Conservation (phyloP, 23 tunicate genomes). For the Trididemnum nubilum region DNA sequence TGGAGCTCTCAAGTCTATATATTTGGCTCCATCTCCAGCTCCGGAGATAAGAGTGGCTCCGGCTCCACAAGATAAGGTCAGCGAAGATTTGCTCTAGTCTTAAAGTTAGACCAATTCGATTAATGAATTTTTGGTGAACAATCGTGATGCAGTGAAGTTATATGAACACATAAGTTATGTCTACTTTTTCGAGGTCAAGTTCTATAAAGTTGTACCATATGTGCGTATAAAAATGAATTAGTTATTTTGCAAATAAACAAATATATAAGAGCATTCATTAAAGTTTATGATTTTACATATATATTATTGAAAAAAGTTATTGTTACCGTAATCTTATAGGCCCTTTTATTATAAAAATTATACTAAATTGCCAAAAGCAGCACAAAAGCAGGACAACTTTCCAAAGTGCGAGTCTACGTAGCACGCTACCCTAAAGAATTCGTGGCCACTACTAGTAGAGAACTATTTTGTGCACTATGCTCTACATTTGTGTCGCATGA, state of each 20-base stretch:
- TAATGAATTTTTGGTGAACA: too few species aligned
- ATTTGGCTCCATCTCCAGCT: too few species aligned
- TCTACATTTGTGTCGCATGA: conserved; percentile 40
- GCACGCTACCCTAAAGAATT: conserved; percentile 37
- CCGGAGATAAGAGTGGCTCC: too few species aligned
- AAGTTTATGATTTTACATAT: neutral
- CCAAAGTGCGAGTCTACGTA: conserved; percentile 33
- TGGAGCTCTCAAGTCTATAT: too few species aligned
- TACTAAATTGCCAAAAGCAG: conserved; percentile 28
- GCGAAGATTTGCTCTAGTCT: too few species aligned
- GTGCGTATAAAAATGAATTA: neutral
- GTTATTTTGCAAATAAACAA: neutral
- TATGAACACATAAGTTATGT: too few species aligned
- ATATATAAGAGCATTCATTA: neutral
- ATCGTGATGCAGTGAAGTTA: too few species aligned
- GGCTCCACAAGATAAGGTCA: too few species aligned
- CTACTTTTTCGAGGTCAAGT: too few species aligned
- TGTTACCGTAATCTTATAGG: neutral
- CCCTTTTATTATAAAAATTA: conserved; percentile 12
- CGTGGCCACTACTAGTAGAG: too few species aligned
- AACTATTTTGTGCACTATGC: conserved; percentile 40
- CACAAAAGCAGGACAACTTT: conserved; percentile 20
- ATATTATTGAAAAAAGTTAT: conserved; percentile 3
- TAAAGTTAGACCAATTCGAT: too few species aligned
- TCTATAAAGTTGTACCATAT: too few species aligned